Base-by-base conservation (phyloP, 1,140 invertebrate genomes). In the Subanguina moxae region DNA sequence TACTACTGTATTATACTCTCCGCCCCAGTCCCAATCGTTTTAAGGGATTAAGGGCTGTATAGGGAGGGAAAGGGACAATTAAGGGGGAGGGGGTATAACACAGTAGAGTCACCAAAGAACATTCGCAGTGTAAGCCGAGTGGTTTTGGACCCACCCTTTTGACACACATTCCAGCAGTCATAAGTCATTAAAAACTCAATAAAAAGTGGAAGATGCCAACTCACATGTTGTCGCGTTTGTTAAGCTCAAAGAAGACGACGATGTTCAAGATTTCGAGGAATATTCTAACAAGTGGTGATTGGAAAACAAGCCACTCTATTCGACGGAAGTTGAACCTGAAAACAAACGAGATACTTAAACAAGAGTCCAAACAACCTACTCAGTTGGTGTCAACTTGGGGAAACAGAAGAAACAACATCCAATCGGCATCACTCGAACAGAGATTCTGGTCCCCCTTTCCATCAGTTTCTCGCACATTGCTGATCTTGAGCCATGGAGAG, bases 221-320 rank as follows among this genome's bases (percentile, higher is more conserved):
- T 5, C 11, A 38, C 15, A 58, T 15, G 23, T 59, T 28, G 27
- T 43, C 56, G 15, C 78, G 57, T n/a, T 67, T 42, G 27, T 64
- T 67, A n/a, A 78, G 57, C 57, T 79, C 78, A 64, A 79, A 67
- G 23, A 77, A 79, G 19, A 79, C 78, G 23, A 76, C 73, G 21
- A 79, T 70, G 61, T 78, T 82, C 17, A 78, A 23, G 19, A 81
- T 42, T 59, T 79, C 78, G 19, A 79, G 68, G 8, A 73, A 57
- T 15, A 76, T 76, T 45, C 78, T 64, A 1, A 79, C 56, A 42
- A 79, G 61, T 21, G 78, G 78, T 21, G 78, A 78, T 64, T 79
- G 78, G 57, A 79, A 79, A 1, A 79, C 78, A 0, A 80, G 58
- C 78, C 78, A 79, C 65, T 79, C 78, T 21, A 80, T 75, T 45